A percentile compares a stretch with the other conserved stretches of the same genome.
Evolutionary conservation across 2,888 invertebrate species (phyloP).

Genomic region (Plagodis pulveraria): DNA sequence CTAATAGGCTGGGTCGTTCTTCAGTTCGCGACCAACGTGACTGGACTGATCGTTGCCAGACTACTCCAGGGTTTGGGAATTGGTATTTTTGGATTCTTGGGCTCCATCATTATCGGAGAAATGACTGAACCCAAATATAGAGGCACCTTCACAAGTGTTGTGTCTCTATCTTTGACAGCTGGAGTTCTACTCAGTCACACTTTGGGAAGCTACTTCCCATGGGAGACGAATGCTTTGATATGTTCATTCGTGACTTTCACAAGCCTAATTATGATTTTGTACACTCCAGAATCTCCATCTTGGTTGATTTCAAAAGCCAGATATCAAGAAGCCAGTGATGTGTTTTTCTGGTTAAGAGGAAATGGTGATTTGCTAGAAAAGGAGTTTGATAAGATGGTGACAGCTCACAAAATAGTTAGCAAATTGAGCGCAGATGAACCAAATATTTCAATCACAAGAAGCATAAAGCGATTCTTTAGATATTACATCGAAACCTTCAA

Average conservation of each 20-base stretch:
- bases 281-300: conserved; percentile 85
- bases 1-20: conserved; percentile 80
- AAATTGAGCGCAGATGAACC: conserved; percentile 3
- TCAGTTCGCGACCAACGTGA: conserved; percentile 55
- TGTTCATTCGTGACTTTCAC: conserved; percentile 68
- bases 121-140: conserved; percentile 83
- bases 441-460: background rate
- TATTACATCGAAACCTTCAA: conserved; percentile 44
- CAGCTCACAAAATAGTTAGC: conserved; percentile 44
- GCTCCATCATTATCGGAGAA: conserved; percentile 79
- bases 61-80: conserved; percentile 68
- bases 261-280: conserved; percentile 63
- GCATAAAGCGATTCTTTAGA: conserved; percentile 30
- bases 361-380: conserved; percentile 60
- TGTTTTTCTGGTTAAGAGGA: conserved; percentile 84
- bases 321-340: conserved; percentile 75
- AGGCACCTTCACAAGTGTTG: conserved; percentile 82
- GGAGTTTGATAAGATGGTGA: conserved; percentile 32
- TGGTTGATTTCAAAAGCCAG: conserved; percentile 85
- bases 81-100: conserved; percentile 74
- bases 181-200: conserved; percentile 85
- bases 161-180: conserved; percentile 81
- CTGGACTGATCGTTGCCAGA: conserved; percentile 53
- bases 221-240: conserved; percentile 80
- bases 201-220: conserved; percentile 83